Conservation (phyloP, 2,797 vertebrate genomes). For the Hephaestus fuliginosus region DNA sequence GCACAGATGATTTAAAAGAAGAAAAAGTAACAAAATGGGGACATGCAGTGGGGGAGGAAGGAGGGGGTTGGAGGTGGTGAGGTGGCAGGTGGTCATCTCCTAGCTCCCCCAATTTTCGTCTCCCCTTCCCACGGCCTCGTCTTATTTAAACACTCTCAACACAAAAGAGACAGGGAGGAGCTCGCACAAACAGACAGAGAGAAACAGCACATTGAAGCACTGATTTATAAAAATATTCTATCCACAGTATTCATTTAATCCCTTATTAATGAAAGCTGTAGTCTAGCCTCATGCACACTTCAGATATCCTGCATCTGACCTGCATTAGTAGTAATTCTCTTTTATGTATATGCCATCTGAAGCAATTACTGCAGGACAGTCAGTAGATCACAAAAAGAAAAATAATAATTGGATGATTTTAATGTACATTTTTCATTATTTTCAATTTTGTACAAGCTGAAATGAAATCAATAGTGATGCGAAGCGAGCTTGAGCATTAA, state of each 20-base stretch:
- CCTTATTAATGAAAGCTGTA: background rate
- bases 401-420: too few relatives aligned
- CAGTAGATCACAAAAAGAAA: too few relatives aligned
- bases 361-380: too few relatives aligned
- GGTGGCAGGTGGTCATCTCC: constrained; percentile 4
- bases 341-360: background rate
- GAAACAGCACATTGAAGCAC: too few relatives aligned
- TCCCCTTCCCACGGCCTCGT: background rate
- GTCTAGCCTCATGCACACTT: background rate
- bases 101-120: background rate
- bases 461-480: background rate
- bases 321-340: background rate
- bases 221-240: background rate
- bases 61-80: background rate
- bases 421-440: too few relatives aligned
- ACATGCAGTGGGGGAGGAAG: background rate
- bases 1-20: constrained; percentile 19
- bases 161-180: constrained; percentile 3
- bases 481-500: background rate
- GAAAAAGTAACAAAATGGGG: background rate
- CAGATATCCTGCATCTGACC: background rate
- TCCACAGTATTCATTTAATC: background rate
- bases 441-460: background rate
- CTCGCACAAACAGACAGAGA: background rate
- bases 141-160: constrained; percentile 12